Percentiles rank a stretch among this genome's conserved stretches.
Conservation (phyloP, 1,140 invertebrate species). For the Orchesella cincta region DNA sequence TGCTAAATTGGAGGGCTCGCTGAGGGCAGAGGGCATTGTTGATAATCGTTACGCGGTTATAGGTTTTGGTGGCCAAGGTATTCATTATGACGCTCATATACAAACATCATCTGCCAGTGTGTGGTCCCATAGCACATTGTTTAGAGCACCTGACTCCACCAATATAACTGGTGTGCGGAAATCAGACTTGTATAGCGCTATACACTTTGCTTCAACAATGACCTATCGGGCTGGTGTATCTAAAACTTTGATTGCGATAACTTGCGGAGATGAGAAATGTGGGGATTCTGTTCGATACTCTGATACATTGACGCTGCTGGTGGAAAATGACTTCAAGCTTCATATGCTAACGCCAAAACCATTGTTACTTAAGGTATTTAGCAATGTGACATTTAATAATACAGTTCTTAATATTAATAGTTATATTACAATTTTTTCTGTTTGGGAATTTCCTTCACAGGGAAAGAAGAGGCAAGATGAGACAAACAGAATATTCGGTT, state of each 20-base stretch:
- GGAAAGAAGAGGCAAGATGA: constrained; percentile 42
- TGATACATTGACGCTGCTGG: constrained; percentile 54
- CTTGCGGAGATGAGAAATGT: constrained; percentile 54
- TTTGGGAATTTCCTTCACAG: constrained; percentile 23
- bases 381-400: background rate
- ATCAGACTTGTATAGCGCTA: constrained; percentile 53
- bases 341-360: constrained; percentile 57
- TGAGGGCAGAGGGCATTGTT: constrained; percentile 53
- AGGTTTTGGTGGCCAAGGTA: constrained; percentile 58
- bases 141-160: constrained; percentile 34
- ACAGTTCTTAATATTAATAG: background rate
- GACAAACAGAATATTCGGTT: constrained; percentile 54
- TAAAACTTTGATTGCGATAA: constrained; percentile 59
- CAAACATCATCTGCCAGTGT: constrained; percentile 59
- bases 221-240: constrained; percentile 60
- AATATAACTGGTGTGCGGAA: constrained; percentile 35
- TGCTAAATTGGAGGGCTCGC: constrained; percentile 54
- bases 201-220: constrained; percentile 58
- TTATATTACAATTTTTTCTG: background rate
- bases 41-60: constrained; percentile 60
- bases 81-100: constrained; percentile 53
- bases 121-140: constrained; percentile 51
- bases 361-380: constrained; percentile 49
- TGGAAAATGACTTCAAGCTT: constrained; percentile 57
- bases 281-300: constrained; percentile 52